Base-by-base conservation (phyloP, 2,888 invertebrate genomes). In the Himalopsyche anomala region DNA sequence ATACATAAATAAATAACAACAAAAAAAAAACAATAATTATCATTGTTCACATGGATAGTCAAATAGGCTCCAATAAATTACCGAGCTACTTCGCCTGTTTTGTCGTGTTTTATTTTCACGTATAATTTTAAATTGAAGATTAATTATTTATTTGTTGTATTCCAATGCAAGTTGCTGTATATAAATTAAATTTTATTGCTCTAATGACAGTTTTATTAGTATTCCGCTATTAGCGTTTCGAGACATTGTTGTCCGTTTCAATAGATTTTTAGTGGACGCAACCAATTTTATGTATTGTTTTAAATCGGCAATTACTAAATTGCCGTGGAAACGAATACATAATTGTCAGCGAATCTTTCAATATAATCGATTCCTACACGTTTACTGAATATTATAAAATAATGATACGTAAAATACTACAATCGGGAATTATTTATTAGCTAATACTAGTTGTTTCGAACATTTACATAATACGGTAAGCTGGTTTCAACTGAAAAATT, bases 121-220 rank as follows among this genome's bases (percentile, higher is more conserved):
- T 28, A 55, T 54, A 82, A 40, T 56, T 85, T 84, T 80, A 87
- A 85, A 87, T 74, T 17, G 81, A 17, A 54, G 55, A 87, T 86
- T 86, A 62, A 86, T 74, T 74, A 74, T 86, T 84, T 85, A 83
- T 69, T 51, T 82, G 82, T 79, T 51, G 81, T 83, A 86, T 87
- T 87, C 85, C 84, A 82, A 86, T 88, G 86, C 88, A 87, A 84
- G 85, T 86, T 85, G 86, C 80, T 82, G 55, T 28, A 80, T 74
- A 88, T 88, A 88, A 88, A 88, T 88, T 85, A 54, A 80, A 74
- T 87, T 88, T 88, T 87, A 88, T 86, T 81, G 84, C 88, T 40
- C 36, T 85, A 80, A 81, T 86, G 88, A 88, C 88, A 88, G 88
- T 88, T 88, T 88, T 88, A 88, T 88, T 87, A 87, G 85, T 62